Evolutionary conservation across 2,797 vertebrate genomes (phyloP).

Genomic region (Epinephelus malabaricus): DNA sequence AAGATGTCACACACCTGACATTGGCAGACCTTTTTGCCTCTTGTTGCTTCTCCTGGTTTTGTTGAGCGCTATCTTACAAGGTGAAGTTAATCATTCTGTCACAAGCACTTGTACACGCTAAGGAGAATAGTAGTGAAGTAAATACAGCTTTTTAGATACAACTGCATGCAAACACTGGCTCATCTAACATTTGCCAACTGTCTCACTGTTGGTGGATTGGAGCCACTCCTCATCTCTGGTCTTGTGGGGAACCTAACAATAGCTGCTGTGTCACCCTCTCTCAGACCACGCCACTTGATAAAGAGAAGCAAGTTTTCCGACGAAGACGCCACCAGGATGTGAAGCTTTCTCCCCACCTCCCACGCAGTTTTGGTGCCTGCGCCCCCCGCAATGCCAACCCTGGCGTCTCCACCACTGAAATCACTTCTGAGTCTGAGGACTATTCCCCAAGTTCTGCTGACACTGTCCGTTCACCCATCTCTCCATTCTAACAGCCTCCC

Average conservation of each 20-base stretch:
- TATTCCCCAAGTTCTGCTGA: slow-evolving; percentile 93
- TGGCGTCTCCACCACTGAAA: slow-evolving; percentile 86
- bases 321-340: slow-evolving; percentile 97
- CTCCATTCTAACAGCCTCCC: slow-evolving; percentile 91
- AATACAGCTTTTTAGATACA: slow-evolving; percentile 33
- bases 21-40: neutral
- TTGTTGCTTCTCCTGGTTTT: slow-evolving; percentile 24
- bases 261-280: slow-evolving; percentile 86
- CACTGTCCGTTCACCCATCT: slow-evolving; percentile 95
- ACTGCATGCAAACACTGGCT: slow-evolving; percentile 35
- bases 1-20: neutral
- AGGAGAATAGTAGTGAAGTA: neutral
- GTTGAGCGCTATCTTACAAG: slow-evolving; percentile 20
- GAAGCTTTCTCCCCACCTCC: slow-evolving; percentile 82
- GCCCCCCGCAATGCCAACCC: slow-evolving; percentile 83
- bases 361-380: slow-evolving; percentile 80
- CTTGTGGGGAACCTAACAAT: slow-evolving; percentile 33
- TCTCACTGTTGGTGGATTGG: slow-evolving; percentile 13
- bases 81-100: neutral
- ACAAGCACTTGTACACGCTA: neutral
- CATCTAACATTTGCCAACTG: slow-evolving; percentile 8
- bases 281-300: slow-evolving; percentile 99
- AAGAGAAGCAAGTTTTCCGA: slow-evolving; percentile 99
- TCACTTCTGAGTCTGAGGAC: slow-evolving; percentile 96
- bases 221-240: slow-evolving; percentile 19